These are phyloP conservation scores for Cybosia mesomella DNA, from an alignment of 2,888 invertebrate species.

Conservation along the genomic window DNA sequence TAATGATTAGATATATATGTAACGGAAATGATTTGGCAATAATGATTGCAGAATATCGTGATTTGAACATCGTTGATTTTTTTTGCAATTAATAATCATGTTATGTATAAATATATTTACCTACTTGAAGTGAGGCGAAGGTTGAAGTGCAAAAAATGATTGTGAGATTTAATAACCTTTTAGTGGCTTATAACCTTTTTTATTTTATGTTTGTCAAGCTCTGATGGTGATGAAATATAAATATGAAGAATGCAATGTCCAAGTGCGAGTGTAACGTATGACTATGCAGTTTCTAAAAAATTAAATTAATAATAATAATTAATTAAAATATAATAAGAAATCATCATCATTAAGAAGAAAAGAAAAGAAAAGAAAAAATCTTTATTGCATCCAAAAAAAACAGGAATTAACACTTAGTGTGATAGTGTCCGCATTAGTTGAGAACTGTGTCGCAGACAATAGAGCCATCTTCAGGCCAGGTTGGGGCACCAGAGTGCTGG, in stretches of 20 bases:
- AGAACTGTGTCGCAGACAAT: too few relatives aligned
- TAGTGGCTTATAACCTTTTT: neutral
- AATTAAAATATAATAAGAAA: too few relatives aligned
- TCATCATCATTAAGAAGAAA: too few relatives aligned
- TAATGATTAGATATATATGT: neutral
- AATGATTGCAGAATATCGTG: neutral
- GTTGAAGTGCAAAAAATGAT: slow-evolving; percentile 2
- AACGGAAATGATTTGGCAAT: neutral
- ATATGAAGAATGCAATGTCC: neutral
- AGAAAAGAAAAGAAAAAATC: too few relatives aligned
- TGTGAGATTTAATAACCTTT: slow-evolving; percentile 4
- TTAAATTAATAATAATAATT: too few relatives aligned
- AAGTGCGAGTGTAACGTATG: too few relatives aligned
- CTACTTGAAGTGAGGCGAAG: slow-evolving; percentile 1
- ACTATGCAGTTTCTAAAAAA: neutral
- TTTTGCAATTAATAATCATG: neutral
- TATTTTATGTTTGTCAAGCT: slow-evolving; percentile 3
- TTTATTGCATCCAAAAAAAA: too few relatives aligned
- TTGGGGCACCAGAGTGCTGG: too few relatives aligned
- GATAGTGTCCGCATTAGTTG: too few relatives aligned
- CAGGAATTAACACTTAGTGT: too few relatives aligned
- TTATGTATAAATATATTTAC: neutral
- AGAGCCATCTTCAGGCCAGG: too few relatives aligned
- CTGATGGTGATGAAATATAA: neutral
- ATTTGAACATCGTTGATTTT: neutral